Evolutionary conservation across 37 sponge, comb jelly and placozoan genomes (phyloP).

Genomic region (Theonella swinhoei): DNA sequence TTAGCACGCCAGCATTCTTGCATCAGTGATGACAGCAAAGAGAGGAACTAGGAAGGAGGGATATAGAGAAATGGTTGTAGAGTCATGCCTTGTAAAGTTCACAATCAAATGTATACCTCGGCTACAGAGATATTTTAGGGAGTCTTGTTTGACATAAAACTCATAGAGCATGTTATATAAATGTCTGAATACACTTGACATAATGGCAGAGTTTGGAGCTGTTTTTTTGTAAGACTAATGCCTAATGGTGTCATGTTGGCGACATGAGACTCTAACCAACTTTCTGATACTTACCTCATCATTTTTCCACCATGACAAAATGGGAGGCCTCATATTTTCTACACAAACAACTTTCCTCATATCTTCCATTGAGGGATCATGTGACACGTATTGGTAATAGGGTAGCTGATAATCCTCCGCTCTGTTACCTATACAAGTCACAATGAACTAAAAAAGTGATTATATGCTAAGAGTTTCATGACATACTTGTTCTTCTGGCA

Average conservation of each 20-base stretch:
- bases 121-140: too few relatives aligned
- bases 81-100: too few relatives aligned
- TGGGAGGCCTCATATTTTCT: constrained; percentile 60
- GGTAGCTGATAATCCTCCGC: constrained; percentile 75
- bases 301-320: constrained; percentile 64
- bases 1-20: constrained; percentile 78
- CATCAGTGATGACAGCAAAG: constrained; percentile 56
- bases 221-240: too few relatives aligned
- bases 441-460: neutral
- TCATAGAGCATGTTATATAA: too few relatives aligned
- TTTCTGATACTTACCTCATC: constrained; percentile 78
- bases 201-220: too few relatives aligned
- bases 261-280: too few relatives aligned
- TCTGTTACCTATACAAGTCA: neutral
- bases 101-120: too few relatives aligned
- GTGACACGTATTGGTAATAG: constrained; percentile 62
- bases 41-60: constrained; percentile 23
- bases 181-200: too few relatives aligned
- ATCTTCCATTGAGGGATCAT: constrained; percentile 91
- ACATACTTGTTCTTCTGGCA: constrained; percentile 13
- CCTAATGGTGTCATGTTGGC: too few relatives aligned
- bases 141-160: too few relatives aligned
- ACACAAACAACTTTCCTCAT: constrained; percentile 88
- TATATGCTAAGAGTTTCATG: too few relatives aligned
- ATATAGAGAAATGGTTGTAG: too few relatives aligned